Percentiles rank a stretch among this genome's conserved stretches.
Conservation (phyloP, 53 echinoderm and acorn worm species). For the Zoroaster sp. region DNA sequence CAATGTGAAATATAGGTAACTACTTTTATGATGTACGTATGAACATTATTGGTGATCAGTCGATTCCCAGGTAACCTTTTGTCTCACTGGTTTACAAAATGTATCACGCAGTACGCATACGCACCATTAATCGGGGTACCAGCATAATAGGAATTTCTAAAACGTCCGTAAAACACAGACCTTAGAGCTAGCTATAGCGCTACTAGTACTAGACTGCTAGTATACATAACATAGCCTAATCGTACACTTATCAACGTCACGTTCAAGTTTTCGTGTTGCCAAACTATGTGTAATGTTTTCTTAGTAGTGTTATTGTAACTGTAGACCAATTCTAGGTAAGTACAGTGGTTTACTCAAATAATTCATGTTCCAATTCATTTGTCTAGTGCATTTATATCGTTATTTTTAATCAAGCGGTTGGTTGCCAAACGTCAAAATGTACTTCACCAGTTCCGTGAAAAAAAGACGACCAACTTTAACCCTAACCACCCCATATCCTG, state of each 20-base stretch:
- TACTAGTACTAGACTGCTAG: neutral
- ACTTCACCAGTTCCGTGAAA: no score
- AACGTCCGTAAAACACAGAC: neutral
- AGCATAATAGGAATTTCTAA: neutral
- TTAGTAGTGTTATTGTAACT: no score
- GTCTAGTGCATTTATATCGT: no score
- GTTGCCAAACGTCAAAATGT: no score
- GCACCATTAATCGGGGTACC: neutral
- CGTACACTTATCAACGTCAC: neutral
- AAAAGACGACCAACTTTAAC: no score
- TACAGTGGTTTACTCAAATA: no score
- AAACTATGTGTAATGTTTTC: neutral
- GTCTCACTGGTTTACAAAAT: slow-evolving; percentile 13
- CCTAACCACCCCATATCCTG: no score
- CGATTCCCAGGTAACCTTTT: slow-evolving; percentile 40
- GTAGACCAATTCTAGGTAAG: no score
- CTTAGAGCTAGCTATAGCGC: neutral
- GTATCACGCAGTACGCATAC: neutral
- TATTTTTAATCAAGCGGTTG: no score
- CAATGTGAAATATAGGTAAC: no score
- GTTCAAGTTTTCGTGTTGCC: neutral
- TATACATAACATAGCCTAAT: neutral
- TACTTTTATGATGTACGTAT: neutral
- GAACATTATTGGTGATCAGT: slow-evolving; percentile 1
- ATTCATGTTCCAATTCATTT: no score